A percentile compares a stretch with the other conserved stretches of the same genome.
phyloP scores from a whole-genome alignment of 2,113 vertebrate genomes.

The Pterocles burchelli region DNA sequence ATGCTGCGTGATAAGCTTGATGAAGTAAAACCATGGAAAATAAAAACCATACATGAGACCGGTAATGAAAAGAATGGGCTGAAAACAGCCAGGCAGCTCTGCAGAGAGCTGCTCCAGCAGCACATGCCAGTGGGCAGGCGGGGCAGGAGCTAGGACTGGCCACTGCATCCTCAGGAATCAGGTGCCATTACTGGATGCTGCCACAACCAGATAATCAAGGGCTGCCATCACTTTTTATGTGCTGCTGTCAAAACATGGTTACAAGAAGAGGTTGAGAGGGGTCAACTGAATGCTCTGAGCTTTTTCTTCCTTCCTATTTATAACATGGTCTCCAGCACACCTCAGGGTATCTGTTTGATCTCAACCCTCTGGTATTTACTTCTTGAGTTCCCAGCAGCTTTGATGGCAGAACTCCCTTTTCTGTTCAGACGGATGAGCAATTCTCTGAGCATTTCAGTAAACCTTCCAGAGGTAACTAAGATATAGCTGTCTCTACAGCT shows the following conservation, averaged over 20 bases:
- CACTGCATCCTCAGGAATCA: neutral
- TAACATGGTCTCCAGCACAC: neutral
- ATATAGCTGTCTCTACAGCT: neutral
- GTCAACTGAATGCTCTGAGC: neutral
- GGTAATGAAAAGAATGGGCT: neutral
- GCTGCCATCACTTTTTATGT: neutral
- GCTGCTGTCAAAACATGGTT: neutral
- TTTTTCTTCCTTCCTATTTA: neutral
- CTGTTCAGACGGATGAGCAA: slow-evolving; percentile 10
- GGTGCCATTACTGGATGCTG: neutral
- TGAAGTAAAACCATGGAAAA: neutral
- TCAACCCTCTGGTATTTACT: neutral
- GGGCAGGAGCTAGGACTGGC: neutral
- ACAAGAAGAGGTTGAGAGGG: neutral
- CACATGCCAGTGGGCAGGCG: neutral
- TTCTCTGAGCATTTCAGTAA: neutral
- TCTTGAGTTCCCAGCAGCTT: neutral
- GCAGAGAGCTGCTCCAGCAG: neutral
- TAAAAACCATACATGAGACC: neutral
- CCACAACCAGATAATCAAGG: neutral
- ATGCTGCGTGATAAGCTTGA: neutral
- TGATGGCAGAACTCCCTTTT: neutral
- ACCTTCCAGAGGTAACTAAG: slow-evolving; percentile 5
- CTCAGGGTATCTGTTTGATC: neutral
- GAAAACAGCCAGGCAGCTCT: neutral